Percentiles rank a stretch among this genome's conserved stretches.
Conservation (phyloP, 1,140 invertebrate genomes). For the Oncopodura yosiiana region DNA sequence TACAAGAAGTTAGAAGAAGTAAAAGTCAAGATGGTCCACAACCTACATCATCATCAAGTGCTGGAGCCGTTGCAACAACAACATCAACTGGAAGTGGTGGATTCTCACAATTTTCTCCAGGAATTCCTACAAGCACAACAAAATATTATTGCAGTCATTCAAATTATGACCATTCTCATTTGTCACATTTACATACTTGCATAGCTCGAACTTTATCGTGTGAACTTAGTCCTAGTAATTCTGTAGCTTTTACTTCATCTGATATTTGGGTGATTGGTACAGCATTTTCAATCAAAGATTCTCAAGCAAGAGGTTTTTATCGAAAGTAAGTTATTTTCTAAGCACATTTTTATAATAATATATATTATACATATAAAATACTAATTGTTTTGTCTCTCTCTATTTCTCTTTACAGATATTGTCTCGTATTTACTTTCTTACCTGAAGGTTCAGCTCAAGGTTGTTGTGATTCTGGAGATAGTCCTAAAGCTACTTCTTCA, state of each 20-base stretch:
- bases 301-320: constrained; percentile 32
- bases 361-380: too few species aligned
- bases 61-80: constrained; percentile 3
- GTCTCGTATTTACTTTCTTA: constrained; percentile 32
- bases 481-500: neutral
- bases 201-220: constrained; percentile 31
- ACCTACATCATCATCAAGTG: too few species aligned
- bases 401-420: too few species aligned
- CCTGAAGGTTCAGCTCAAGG: too few species aligned
- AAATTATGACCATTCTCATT: constrained; percentile 34
- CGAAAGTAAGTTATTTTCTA: too few species aligned
- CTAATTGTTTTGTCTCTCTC: too few species aligned
- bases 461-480: too few species aligned
- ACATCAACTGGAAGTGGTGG: constrained; percentile 1
- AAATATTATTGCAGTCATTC: constrained; percentile 33
- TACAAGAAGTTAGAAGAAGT: too few species aligned
- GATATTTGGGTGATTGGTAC: constrained; percentile 35
- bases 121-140: constrained; percentile 18
- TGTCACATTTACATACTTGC: constrained; percentile 31
- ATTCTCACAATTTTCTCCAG: neutral
- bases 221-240: constrained; percentile 33
- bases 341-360: too few species aligned
- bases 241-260: constrained; percentile 31
- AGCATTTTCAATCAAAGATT: constrained; percentile 31
- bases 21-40: too few species aligned